A percentile compares a stretch with the other conserved stretches of the same genome.
phyloP scores from a whole-genome alignment of 2,888 invertebrate species.

The Hypena proboscidalis region DNA sequence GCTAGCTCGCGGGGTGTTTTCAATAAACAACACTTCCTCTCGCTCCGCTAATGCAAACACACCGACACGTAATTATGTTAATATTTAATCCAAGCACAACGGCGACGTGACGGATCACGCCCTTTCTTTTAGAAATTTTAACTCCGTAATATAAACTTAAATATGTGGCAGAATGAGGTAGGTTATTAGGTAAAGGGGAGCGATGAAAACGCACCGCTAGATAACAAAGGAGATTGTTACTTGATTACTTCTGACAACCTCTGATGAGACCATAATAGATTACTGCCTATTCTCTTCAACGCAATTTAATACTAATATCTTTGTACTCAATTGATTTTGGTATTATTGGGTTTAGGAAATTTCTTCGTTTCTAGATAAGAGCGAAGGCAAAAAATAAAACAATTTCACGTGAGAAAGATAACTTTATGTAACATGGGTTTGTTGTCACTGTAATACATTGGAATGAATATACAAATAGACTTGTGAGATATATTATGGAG shows the following conservation, averaged over 20 bases:
- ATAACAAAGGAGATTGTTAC: slow-evolving; percentile 9
- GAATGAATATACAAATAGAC: too few relatives aligned
- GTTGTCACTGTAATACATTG: slow-evolving; percentile 2
- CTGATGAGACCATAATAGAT: not conserved
- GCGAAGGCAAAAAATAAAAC: not conserved
- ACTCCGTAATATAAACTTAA: slow-evolving; percentile 23
- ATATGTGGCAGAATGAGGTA: slow-evolving; percentile 13
- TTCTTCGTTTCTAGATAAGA: not conserved
- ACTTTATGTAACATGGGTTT: not conserved
- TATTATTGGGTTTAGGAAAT: not conserved
- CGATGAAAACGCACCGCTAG: slow-evolving; percentile 11
- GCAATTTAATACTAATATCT: slow-evolving; percentile 1
- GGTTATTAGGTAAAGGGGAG: slow-evolving; percentile 9
- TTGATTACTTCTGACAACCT: slow-evolving; percentile 1
- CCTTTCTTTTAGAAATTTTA: slow-evolving; percentile 8
- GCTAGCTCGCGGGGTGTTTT: slow-evolving; percentile 43
- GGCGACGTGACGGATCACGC: slow-evolving; percentile 44
- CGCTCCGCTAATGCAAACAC: slow-evolving; percentile 40
- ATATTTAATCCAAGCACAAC: slow-evolving; percentile 41
- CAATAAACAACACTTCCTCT: slow-evolving; percentile 54
- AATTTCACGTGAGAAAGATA: not conserved
- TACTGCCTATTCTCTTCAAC: not conserved
- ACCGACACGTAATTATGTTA: slow-evolving; percentile 57
- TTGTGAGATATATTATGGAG: too few relatives aligned
- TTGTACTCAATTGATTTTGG: not conserved